Conservation (phyloP, 2,797 vertebrate species). For the Oreonectes daqikongensis region DNA sequence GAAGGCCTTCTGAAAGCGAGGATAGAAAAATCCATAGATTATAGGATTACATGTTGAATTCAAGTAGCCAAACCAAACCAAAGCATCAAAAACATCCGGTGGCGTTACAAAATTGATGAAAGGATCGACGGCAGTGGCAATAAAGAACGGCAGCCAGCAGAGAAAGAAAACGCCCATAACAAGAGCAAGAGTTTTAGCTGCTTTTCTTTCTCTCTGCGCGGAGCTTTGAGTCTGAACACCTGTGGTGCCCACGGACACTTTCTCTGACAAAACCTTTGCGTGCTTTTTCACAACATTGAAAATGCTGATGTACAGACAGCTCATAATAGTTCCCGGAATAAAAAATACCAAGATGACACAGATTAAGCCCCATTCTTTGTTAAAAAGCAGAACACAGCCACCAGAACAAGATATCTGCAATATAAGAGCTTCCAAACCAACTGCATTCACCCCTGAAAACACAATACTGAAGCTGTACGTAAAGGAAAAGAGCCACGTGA, state of each 20-base stretch:
- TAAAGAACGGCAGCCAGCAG: slow-evolving; percentile 60
- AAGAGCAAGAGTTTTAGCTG: slow-evolving; percentile 60
- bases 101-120: slow-evolving; percentile 51
- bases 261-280: slow-evolving; percentile 43
- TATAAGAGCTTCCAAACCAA: slow-evolving; percentile 48
- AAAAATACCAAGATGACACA: slow-evolving; percentile 40
- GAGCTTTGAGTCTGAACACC: slow-evolving; percentile 16
- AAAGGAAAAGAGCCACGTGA: slow-evolving; percentile 53
- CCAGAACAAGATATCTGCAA: slow-evolving; percentile 31
- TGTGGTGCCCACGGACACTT: background rate
- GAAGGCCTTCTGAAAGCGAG: slow-evolving; percentile 53
- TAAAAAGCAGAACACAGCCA: slow-evolving; percentile 43
- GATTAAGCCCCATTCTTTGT: slow-evolving; percentile 33
- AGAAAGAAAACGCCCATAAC: slow-evolving; percentile 59
- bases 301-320: slow-evolving; percentile 43
- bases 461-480: slow-evolving; percentile 56
- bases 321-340: slow-evolving; percentile 54
- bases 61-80: slow-evolving; percentile 56
- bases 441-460: slow-evolving; percentile 54
- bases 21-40: slow-evolving; percentile 56
- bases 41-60: slow-evolving; percentile 57
- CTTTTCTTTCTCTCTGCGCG: slow-evolving; percentile 55
- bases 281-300: slow-evolving; percentile 50
- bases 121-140: slow-evolving; percentile 44
- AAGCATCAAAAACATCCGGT: slow-evolving; percentile 46